These are phyloP conservation scores for Drosophila asahinai DNA, from an alignment of 1,140 invertebrate genomes.

Conservation along the genomic window DNA sequence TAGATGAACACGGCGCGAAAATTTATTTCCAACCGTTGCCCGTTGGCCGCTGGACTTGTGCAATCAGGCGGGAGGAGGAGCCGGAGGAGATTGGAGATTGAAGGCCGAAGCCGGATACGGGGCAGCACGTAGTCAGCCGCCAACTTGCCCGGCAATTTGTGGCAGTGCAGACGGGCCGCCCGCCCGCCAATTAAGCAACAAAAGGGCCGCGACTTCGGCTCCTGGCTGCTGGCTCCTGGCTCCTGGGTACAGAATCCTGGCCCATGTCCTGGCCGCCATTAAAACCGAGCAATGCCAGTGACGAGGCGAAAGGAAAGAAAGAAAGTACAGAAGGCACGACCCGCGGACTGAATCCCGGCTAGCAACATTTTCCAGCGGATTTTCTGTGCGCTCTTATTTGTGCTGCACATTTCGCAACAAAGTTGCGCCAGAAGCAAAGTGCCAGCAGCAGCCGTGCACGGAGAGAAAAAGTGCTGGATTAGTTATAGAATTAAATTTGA, in stretches of 20 bases:
- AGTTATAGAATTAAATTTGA: too few species aligned
- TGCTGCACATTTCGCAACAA: constrained; percentile 77
- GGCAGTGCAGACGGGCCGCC: constrained; percentile 54
- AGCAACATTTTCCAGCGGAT: constrained; percentile 16
- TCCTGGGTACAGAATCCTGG: constrained; percentile 1
- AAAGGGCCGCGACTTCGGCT: constrained; percentile 48
- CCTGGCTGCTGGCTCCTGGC: constrained; percentile 10
- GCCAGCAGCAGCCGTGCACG: constrained; percentile 6
- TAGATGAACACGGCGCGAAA: constrained; percentile 65
- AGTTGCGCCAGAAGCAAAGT: constrained; percentile 45
- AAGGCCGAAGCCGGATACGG: constrained; percentile 20
- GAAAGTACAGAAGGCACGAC: neutral
- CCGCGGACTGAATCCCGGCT: constrained; percentile 22
- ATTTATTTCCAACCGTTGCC: constrained; percentile 34
- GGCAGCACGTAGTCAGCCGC: constrained; percentile 36
- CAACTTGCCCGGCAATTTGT: constrained; percentile 41
- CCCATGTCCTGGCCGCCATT: constrained; percentile 61
- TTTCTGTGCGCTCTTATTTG: constrained; percentile 24
- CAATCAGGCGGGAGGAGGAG: constrained; percentile 10
- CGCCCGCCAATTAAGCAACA: constrained; percentile 79
- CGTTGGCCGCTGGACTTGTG: constrained; percentile 23
- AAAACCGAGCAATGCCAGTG: constrained; percentile 74
- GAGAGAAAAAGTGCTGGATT: neutral
- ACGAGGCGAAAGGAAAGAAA: constrained; percentile 54
- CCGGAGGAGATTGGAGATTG: neutral